phyloP scores from a whole-genome alignment of 2,888 invertebrate species.

The Cantharis lateralis region DNA sequence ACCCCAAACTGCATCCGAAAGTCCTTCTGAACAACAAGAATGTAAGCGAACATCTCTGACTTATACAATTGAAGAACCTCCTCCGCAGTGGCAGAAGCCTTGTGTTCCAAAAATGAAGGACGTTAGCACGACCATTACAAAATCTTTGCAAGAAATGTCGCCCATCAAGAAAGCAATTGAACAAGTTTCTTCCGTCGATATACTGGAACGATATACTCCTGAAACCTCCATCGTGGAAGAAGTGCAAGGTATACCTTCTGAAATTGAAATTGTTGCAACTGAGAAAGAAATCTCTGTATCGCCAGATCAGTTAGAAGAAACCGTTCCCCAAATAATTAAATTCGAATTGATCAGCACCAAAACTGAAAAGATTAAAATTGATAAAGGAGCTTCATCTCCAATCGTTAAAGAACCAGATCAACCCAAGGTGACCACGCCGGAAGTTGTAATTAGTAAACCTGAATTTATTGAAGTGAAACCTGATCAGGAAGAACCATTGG shows the following conservation, averaged over 20 bases:
- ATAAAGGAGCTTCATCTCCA: neutral
- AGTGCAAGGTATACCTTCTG: slow-evolving; percentile 29
- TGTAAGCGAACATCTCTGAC: neutral
- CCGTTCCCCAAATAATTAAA: neutral
- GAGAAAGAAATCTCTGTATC: too few species aligned
- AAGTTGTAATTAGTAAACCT: neutral
- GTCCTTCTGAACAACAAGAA: neutral
- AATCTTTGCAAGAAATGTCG: slow-evolving; percentile 5
- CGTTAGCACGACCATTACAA: slow-evolving; percentile 6
- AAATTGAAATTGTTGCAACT: neutral
- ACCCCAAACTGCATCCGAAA: neutral
- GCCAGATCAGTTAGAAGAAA: neutral
- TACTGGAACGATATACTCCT: neutral
- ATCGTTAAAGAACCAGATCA: neutral
- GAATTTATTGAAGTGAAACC: neutral
- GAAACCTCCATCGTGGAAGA: slow-evolving; percentile 19
- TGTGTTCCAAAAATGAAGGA: neutral
- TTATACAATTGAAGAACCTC: neutral
- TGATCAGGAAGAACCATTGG: slow-evolving; percentile 21
- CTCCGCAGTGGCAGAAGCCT: neutral
- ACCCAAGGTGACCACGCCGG: neutral
- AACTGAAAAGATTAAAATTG: neutral
- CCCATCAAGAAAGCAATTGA: neutral
- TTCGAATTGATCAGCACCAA: neutral
- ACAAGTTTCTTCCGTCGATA: neutral